phyloP scores from a whole-genome alignment of 1,140 invertebrate genomes.

The Solenopsis fugax region DNA sequence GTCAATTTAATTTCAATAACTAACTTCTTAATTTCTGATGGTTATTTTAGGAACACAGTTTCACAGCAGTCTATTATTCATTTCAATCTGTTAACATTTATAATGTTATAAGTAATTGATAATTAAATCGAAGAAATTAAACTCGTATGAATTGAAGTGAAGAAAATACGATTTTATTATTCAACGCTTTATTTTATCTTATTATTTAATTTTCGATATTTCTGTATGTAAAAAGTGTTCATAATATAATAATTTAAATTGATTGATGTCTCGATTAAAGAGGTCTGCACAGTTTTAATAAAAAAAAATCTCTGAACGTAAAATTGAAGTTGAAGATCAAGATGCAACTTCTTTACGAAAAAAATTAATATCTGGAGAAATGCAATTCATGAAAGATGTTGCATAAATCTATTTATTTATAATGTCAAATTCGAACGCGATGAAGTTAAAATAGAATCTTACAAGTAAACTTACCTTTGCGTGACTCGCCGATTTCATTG shows the following conservation, averaged over 20 bases:
- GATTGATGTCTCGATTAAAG: neutral
- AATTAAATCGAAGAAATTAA: conserved; percentile 2
- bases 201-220: neutral
- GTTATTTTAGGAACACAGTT: neutral
- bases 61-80: neutral
- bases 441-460: no score
- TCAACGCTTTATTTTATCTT: neutral
- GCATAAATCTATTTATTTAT: no score
- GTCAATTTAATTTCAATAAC: neutral
- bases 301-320: neutral
- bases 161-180: neutral
- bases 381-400: neutral
- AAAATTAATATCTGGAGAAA: neutral
- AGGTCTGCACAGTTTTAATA: neutral
- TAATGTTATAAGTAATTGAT: neutral
- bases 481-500: no score
- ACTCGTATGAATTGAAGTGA: neutral
- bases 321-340: neutral
- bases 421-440: no score
- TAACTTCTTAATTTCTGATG: neutral
- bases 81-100: neutral
- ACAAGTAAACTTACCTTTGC: no score
- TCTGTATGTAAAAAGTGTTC: neutral
- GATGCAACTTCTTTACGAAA: neutral
- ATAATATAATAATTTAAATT: neutral